Evolutionary conservation across 1,140 invertebrate genomes (phyloP).

Genomic region (Caenorhabditis briggsae): DNA sequence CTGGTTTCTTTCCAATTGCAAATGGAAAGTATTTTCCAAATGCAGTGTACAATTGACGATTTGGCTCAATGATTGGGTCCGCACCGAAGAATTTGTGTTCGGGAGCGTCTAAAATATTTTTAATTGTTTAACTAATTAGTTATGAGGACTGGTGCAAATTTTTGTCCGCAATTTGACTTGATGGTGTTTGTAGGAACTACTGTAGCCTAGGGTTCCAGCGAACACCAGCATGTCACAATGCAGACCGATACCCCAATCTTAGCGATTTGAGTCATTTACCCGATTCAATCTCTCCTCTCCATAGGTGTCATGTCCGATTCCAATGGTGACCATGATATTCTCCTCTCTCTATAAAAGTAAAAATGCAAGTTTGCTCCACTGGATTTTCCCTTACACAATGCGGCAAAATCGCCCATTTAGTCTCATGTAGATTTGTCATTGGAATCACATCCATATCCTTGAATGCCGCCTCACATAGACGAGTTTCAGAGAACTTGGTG

Average conservation of each 20-base stretch:
- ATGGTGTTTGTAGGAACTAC: too few species aligned
- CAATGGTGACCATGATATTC: conserved; percentile 34
- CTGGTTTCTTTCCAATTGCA: conserved; percentile 26
- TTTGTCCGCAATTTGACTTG: too few species aligned
- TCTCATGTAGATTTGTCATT: background rate
- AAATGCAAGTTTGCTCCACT: background rate
- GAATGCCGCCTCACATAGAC: background rate
- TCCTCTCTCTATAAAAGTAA: conserved; percentile 26
- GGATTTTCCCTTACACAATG: background rate
- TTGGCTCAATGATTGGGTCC: conserved; percentile 26
- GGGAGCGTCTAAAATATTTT: too few species aligned
- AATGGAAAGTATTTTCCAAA: conserved; percentile 39
- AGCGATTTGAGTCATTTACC: background rate
- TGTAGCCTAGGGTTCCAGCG: too few species aligned
- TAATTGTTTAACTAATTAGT: too few species aligned
- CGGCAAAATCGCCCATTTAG: conserved; percentile 14
- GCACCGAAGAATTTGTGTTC: conserved; percentile 47
- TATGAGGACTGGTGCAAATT: too few species aligned
- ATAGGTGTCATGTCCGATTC: conserved; percentile 52
- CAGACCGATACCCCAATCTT: too few species aligned
- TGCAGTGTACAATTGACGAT: conserved; percentile 8
- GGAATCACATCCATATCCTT: background rate
- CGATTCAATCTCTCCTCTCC: conserved; percentile 42
- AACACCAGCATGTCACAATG: too few species aligned
- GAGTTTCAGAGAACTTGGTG: background rate